Conservation (phyloP, 2,888 invertebrate species). For the Oxycera nigricornis region DNA sequence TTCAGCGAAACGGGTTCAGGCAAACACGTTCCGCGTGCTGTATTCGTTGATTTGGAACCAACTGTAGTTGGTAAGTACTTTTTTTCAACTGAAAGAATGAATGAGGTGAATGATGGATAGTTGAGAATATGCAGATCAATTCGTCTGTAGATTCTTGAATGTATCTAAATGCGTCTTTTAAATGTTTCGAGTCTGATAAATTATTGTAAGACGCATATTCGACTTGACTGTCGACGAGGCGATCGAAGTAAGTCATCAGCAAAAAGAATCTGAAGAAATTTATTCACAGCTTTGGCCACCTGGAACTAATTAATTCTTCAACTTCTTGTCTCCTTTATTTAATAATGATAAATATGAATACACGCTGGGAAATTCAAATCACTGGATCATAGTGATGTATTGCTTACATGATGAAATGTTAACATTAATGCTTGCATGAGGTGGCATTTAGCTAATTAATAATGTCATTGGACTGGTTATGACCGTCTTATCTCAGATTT, state of each 20-base stretch:
- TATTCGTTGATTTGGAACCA: slow-evolving; percentile 91
- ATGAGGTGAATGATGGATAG: background rate
- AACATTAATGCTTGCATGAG: no score
- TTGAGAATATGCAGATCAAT: background rate
- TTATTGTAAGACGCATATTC: slow-evolving; percentile 5
- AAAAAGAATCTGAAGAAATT: background rate
- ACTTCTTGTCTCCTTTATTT: no score
- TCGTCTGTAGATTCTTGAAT: background rate
- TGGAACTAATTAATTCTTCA: slow-evolving; percentile 18
- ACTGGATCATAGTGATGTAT: no score
- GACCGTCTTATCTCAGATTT: no score
- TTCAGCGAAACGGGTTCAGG: slow-evolving; percentile 79
- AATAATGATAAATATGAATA: no score
- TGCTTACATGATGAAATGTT: no score
- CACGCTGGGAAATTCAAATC: no score
- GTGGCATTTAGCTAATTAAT: no score
- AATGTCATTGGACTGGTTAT: no score
- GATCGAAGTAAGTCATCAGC: background rate
- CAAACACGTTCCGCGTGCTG: slow-evolving; percentile 87
- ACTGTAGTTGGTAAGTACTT: slow-evolving; percentile 81
- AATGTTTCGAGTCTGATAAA: background rate
- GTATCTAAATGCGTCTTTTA: background rate
- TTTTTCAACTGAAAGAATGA: background rate
- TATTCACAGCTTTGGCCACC: background rate
- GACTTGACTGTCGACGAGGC: background rate